Percentiles rank a stretch among this genome's conserved stretches.
Conservation (phyloP, 2,797 vertebrate genomes). For the Onychomys leucogaster region DNA sequence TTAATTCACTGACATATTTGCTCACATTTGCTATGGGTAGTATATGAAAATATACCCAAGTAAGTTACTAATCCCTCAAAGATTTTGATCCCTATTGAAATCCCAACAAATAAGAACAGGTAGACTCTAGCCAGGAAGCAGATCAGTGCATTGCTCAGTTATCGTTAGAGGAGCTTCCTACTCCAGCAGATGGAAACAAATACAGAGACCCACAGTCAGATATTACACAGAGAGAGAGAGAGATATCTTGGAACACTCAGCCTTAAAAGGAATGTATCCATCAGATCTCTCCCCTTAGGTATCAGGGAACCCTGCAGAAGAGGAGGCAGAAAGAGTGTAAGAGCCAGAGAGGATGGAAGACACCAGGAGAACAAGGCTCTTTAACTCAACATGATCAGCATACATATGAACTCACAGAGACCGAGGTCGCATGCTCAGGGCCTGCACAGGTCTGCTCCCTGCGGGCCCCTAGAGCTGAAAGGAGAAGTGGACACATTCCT, state of each 20-base stretch:
- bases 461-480: background rate
- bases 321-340: background rate
- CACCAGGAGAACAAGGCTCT: background rate
- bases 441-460: too few species aligned
- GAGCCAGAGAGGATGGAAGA: background rate
- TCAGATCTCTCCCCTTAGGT: background rate
- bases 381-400: too few species aligned
- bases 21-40: background rate
- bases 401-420: background rate
- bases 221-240: background rate
- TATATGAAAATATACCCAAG: slow-evolving; percentile 25
- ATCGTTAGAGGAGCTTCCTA: background rate
- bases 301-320: background rate
- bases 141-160: background rate
- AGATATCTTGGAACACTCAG: background rate
- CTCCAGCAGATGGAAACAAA: background rate
- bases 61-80: slow-evolving; percentile 12
- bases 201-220: background rate
- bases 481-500: background rate
- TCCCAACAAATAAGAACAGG: slow-evolving; percentile 4
- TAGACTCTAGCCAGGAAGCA: background rate
- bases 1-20: slow-evolving; percentile 12
- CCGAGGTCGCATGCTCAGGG: background rate
- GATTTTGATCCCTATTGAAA: slow-evolving; percentile 17
- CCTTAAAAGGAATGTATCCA: background rate